Base-by-base conservation (phyloP, 1,140 invertebrate genomes). In the Globodera ellingtonae region DNA sequence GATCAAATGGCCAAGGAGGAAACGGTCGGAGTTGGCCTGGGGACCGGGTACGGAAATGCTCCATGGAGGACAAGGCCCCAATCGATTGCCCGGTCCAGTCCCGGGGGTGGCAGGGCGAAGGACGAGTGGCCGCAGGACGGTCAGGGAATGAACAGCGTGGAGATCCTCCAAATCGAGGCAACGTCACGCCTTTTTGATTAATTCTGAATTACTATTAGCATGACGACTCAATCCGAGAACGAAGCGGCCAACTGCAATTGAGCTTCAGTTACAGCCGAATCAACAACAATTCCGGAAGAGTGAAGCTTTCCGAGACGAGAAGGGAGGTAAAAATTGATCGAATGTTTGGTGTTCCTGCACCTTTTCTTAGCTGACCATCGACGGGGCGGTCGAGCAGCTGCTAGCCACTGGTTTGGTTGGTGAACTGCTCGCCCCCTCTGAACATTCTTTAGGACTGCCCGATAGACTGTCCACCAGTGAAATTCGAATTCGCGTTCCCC, bases 1-100 rank as follows among this genome's bases (percentile, higher is more conserved):
- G 83, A 84, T 44, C 78, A 79, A 59, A 24, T 84, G 52, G 84
- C 82, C 24, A 76, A 67, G 21, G 82, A 84, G 18, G 80, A 81
- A 48, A 81, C 84, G 13, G 72, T 83, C 4, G 74, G 50, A 4
- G 82, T 66, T 8, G 24, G 24, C 24, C 56, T 73, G 47, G 52
- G 81, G 24, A 79, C 59, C 44, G 80, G 56, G 13, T 18, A 18
- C 67, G 10, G 9, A 70, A 47, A 72, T 10, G 8, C 13, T 18
- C 6, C 59, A 21, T 56, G 50, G 79, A 59, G 66, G 78, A n/a
- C 65, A 44, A 46, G 15, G 10, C 4, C 75, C 47, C 67, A 48
- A 15, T 6, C 59, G 62, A 35, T 35, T 35, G 72, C 65, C 67
- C 44, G 52, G 50, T n/a, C 81, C 82, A n/a, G 50, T 8, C 44